These are phyloP conservation scores for Diarsia rubi DNA, from an alignment of 2,888 invertebrate genomes.

Conservation along the genomic window DNA sequence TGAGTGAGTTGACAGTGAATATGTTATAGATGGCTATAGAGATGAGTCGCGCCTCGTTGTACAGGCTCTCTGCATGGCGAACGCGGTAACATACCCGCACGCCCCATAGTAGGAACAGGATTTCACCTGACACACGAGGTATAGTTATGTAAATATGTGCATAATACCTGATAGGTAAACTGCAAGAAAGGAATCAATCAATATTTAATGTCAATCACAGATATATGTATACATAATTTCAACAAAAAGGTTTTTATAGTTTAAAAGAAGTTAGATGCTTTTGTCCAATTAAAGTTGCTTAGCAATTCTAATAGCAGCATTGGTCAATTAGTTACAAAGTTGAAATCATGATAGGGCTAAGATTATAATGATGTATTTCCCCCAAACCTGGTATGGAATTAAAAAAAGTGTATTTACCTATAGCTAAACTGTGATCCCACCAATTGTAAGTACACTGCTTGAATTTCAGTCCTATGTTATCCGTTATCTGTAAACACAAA, in stretches of 20 bases:
- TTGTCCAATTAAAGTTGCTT: background rate
- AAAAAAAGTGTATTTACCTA: constrained; percentile 90
- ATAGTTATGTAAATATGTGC: background rate
- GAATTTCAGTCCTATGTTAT: constrained; percentile 95
- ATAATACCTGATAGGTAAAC: background rate
- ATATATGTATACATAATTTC: too few relatives aligned
- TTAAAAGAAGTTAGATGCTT: background rate
- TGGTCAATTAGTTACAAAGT: background rate
- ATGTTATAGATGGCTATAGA: constrained; percentile 99
- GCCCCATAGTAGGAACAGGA: constrained; percentile 95
- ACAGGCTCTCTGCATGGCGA: constrained; percentile 97
- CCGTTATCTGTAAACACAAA: constrained; percentile 91
- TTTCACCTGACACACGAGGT: constrained; percentile 92
- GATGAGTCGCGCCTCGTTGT: constrained; percentile 98
- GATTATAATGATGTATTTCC: background rate
- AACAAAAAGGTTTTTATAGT: too few relatives aligned
- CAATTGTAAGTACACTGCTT: constrained; percentile 97
- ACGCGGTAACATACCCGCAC: constrained; percentile 96
- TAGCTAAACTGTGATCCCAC: constrained; percentile 98
- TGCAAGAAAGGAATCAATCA: too few relatives aligned
- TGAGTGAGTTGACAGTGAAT: constrained; percentile 97
- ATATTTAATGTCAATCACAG: too few relatives aligned
- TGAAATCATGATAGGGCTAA: background rate
- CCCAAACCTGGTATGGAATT: background rate
- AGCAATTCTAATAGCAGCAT: background rate